Evolutionary conservation across 2,888 invertebrate species (phyloP).

Genomic region (Drosophila aldrichi): DNA sequence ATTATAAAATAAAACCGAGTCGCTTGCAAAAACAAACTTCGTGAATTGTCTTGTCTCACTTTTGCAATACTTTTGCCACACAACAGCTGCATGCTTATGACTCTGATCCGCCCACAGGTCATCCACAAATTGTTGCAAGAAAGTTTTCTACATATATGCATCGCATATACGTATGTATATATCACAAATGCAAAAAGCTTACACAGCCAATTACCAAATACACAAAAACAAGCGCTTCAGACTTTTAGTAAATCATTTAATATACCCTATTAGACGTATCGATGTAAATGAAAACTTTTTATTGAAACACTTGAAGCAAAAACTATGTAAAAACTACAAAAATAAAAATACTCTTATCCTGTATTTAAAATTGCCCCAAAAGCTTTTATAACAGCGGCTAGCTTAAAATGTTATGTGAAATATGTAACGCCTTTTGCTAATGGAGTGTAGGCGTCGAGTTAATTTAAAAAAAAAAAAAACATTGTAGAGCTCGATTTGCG

Average conservation of each 20-base stretch:
- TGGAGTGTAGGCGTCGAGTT: too few relatives aligned
- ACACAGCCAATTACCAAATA: constrained; percentile 13
- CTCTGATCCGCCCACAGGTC: background rate
- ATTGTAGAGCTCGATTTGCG: too few relatives aligned
- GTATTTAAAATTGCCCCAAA: background rate
- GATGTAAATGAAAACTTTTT: background rate
- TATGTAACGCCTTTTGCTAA: too few relatives aligned
- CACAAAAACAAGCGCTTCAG: background rate
- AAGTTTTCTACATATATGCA: constrained; percentile 18
- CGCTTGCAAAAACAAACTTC: constrained; percentile 35
- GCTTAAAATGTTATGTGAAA: background rate
- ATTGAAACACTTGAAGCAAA: background rate
- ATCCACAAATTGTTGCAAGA: constrained; percentile 5
- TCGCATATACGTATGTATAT: background rate
- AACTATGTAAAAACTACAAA: background rate
- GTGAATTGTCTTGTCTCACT: constrained; percentile 32
- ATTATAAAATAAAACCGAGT: background rate
- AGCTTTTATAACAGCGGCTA: background rate
- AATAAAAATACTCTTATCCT: background rate
- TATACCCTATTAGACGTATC: background rate
- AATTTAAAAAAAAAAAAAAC: too few relatives aligned
- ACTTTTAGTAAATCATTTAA: background rate
- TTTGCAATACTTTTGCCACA: constrained; percentile 29
- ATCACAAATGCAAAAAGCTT: background rate
- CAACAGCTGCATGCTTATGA: background rate